Evolutionary conservation across 92 coral and sea anemone species (phyloP), one percentile per base, ranked within the genome.

Genomic region (Palythoa heliodiscus): DNA sequence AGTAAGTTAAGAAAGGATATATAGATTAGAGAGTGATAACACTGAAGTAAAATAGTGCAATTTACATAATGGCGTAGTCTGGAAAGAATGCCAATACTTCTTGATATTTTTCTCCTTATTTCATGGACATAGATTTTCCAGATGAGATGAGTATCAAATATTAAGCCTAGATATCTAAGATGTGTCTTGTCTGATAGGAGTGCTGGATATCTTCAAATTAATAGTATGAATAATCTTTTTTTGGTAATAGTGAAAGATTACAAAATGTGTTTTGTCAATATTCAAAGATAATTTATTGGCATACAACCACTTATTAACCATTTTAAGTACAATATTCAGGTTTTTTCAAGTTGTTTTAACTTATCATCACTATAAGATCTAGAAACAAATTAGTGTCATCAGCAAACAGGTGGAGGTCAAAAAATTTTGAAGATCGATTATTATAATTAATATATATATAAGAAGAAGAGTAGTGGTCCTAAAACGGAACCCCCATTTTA

Each of bases 21-120:
- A n/a, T n/a, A 60, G 22, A 60, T 60, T 60, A 60, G 67, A 60
- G 67, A 60, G 25, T 60, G 19, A 60, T 60, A 60, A 25, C 19
- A 25, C 67, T 60, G 67, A 60, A 60, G 67, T 60, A 60, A 15
- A 60, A 60, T 60, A 60, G 19, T 60, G 67, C 67, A 60, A 60
- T 69, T 69, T 25, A 69, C 73, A 69, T 69, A 25, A 25, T 75
- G 19, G 16, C 64, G 80, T 75, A 75, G 35, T 43, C 50, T 29
- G 4, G 40, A 50, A 3, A 50, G 75, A 58, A 14, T 54, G 73
- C 50, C 68, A 22, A 80, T 80, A 14, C 40, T 61, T 39, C 52
- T 68, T 61, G 85, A 25, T 0, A 39, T 39, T 70, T 1, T 39
- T 70, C 1, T 68, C 7, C 20, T 61, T 2, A 61, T 77, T 14